Base-by-base conservation (phyloP, 1,140 invertebrate species). In the Drosophila paulistorum region DNA sequence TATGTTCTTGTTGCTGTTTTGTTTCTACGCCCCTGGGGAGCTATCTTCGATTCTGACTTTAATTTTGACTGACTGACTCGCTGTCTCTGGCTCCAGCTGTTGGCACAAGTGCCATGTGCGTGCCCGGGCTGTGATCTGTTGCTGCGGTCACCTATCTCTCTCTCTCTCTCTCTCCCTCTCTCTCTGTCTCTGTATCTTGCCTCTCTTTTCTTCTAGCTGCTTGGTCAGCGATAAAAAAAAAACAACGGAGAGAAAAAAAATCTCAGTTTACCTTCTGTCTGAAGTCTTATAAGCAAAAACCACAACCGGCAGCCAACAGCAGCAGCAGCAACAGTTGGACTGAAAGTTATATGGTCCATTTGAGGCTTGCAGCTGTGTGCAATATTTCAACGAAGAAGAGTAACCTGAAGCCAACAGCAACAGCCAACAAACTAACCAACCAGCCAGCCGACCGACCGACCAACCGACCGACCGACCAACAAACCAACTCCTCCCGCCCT, bases 301-400 rank as follows among this genome's bases (percentile, higher is more conserved):
- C 73, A 80, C 76, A 79, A 74, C 42, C 75, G 65, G 48, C 58
- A 71, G 74, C 65, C 61, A 48, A 65, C 71, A 68, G 62, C 48
- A 61, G 35, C 64, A 54, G 23, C 68, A 71, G 72, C 74, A 87
- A 83, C 83, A 80, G 84, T 87, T 87, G 83, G 76, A 79, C 77
- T 89, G 77, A 87, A 89, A 89, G 79, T 83, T 87, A 89, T 83
- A 74, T 87, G 84, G 84, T 87, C 83, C 82, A 86, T 87, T 89
- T 89, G 83, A 77, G 74, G 77, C 71, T 59, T 78, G 83, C 83
- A 83, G 80, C 80, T 87, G 83, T 89, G 84, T 65, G 82, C 76
- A 72, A 68, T 72, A 65, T 68, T 68, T 65, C 48, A 51, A 51
- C 45, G 45, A 51, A 51, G 45, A 51, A 51, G 45, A 51, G 45